These are phyloP conservation scores for Chironomus striatipennis DNA, from an alignment of 1,140 invertebrate genomes.

Conservation along the genomic window DNA sequence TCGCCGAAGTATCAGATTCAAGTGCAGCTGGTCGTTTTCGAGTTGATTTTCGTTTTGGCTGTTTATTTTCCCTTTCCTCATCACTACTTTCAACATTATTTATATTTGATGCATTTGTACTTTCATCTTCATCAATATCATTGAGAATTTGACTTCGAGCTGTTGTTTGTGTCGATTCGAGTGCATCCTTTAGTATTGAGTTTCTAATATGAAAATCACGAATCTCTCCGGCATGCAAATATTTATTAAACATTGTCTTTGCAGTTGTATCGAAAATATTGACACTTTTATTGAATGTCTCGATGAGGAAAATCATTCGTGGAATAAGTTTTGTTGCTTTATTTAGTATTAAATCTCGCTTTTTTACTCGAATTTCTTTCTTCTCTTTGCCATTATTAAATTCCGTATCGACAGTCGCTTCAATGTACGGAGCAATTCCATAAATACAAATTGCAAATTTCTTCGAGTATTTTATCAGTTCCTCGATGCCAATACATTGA, in stretches of 20 bases:
- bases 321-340: background rate
- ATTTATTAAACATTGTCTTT: background rate
- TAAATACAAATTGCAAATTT: background rate
- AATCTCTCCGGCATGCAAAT: background rate
- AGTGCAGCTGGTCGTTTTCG: background rate
- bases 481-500: background rate
- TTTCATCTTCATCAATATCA: background rate
- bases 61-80: background rate
- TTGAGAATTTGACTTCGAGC: background rate
- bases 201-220: slow-evolving; percentile 2
- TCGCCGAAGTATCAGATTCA: background rate
- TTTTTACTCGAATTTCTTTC: background rate
- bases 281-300: background rate
- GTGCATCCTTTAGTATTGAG: background rate
- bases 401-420: background rate
- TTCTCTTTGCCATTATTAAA: slow-evolving; percentile 17
- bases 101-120: background rate
- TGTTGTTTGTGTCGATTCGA: background rate
- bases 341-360: background rate
- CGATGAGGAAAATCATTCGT: background rate
- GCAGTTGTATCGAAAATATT: background rate
- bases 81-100: background rate
- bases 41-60: background rate
- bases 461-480: background rate
- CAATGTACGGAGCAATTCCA: slow-evolving; percentile 2